Conservation (phyloP, 2,888 invertebrate genomes). For the Xestoiulus laeticollis region DNA sequence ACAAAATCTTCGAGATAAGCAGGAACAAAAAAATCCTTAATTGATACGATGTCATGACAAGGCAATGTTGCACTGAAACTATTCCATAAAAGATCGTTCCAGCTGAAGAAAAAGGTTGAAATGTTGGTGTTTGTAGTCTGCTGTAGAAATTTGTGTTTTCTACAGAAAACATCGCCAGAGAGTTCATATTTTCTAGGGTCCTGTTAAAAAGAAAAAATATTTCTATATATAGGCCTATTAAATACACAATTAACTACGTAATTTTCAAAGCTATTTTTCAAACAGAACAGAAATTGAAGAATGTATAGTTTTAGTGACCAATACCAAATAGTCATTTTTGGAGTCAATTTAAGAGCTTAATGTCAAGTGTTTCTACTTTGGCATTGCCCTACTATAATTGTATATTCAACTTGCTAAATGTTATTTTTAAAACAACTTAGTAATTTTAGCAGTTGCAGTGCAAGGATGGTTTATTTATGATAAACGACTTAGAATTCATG, state of each 20-base stretch:
- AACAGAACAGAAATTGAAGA: not conserved
- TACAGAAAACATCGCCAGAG: not conserved
- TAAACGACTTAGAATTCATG: too few relatives aligned
- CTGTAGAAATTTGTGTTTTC: not conserved
- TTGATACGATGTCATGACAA: not conserved
- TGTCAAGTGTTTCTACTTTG: too few relatives aligned
- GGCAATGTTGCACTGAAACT: not conserved
- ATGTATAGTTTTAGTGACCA: too few relatives aligned
- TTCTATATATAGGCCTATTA: too few relatives aligned
- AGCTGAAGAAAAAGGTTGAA: not conserved
- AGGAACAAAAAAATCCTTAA: not conserved
- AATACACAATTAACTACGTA: too few relatives aligned
- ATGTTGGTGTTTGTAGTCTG: not conserved
- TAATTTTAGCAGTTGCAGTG: too few relatives aligned
- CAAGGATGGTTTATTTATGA: too few relatives aligned
- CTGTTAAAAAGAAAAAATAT: not conserved
- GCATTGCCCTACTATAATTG: too few relatives aligned
- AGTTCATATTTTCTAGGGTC: not conserved
- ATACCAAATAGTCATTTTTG: too few relatives aligned
- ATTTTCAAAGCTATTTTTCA: not conserved
- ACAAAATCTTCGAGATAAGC: not conserved
- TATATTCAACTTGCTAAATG: too few relatives aligned
- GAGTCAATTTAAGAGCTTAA: too few relatives aligned
- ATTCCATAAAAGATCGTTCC: not conserved
- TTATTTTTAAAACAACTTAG: too few relatives aligned